A percentile compares a stretch with the other conserved stretches of the same genome.
These are phyloP conservation scores for Acrossocheilus fasciatus DNA, from an alignment of 2,797 vertebrate genomes.

Conservation along the genomic window DNA sequence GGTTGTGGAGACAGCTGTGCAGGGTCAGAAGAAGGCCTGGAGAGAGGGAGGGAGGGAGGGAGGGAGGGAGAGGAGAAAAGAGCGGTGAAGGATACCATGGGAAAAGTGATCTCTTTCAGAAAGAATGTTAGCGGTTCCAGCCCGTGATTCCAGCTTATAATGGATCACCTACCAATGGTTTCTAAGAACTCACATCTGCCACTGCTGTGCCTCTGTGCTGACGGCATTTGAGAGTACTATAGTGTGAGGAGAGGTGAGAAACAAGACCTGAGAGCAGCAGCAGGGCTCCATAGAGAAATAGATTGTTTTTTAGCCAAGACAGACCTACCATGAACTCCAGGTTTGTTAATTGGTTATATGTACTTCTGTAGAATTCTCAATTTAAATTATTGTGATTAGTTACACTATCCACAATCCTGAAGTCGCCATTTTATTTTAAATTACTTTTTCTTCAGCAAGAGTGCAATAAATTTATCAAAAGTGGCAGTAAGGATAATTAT, in stretches of 20 bases:
- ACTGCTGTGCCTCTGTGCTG: slow-evolving; percentile 19
- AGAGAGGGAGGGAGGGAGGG: background rate
- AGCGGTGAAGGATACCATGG: background rate
- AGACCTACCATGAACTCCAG: background rate
- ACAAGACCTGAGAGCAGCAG: too few species aligned
- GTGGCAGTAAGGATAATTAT: background rate
- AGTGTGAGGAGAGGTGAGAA: slow-evolving; percentile 29
- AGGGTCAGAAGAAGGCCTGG: slow-evolving; percentile 33
- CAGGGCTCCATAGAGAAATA: background rate
- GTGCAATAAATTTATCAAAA: background rate
- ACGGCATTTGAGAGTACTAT: background rate
- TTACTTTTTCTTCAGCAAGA: background rate
- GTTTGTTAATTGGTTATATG: background rate
- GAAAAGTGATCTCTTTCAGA: slow-evolving; percentile 55
- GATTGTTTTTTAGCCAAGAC: slow-evolving; percentile 4
- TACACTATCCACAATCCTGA: background rate
- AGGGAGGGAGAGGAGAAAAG: slow-evolving; percentile 5
- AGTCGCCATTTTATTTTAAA: background rate
- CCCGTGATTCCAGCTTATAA: slow-evolving; percentile 40
- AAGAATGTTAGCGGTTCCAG: slow-evolving; percentile 53
- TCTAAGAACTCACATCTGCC: slow-evolving; percentile 36
- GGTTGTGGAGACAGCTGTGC: slow-evolving; percentile 39
- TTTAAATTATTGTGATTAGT: background rate
- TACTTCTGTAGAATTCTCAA: background rate
- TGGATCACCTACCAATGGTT: slow-evolving; percentile 32